phyloP scores from a whole-genome alignment of 2,113 vertebrate species.

The Gymnogyps californianus region DNA sequence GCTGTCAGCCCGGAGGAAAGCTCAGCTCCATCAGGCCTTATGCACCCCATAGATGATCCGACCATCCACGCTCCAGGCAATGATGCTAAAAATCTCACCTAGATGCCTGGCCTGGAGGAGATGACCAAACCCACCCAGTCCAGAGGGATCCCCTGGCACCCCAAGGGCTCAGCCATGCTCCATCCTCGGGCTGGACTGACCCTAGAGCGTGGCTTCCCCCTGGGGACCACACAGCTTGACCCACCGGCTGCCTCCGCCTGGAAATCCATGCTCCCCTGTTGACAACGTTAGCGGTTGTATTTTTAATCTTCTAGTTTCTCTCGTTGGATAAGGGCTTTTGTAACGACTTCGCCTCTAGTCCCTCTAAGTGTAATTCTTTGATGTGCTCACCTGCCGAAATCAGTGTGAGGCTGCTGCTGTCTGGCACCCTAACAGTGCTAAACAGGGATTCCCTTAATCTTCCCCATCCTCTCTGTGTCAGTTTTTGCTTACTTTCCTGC shows the following conservation, averaged over 20 bases:
- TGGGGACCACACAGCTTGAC: background rate
- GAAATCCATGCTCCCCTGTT: background rate
- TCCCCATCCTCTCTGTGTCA: background rate
- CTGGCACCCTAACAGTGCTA: background rate
- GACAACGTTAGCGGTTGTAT: too few species aligned
- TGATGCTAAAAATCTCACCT: background rate
- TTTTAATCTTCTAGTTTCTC: background rate
- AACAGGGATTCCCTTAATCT: background rate
- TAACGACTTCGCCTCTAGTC: background rate
- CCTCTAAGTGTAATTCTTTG: background rate
- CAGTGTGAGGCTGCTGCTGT: background rate
- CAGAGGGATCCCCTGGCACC: too few species aligned
- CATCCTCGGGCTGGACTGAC: rapidly evolving
- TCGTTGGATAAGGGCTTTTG: background rate
- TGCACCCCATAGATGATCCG: rapidly evolving
- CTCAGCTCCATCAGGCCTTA: background rate
- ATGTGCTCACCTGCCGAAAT: background rate
- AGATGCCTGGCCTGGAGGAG: background rate
- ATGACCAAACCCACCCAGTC: rapidly evolving
- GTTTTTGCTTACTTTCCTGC: background rate
- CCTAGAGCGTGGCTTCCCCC: background rate
- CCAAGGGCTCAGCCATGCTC: background rate
- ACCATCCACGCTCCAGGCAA: background rate
- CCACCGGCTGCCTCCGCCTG: background rate
- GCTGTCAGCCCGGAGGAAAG: background rate